Percentiles rank a stretch among this genome's conserved stretches.
phyloP scores from a whole-genome alignment of 1,140 invertebrate species.

The Micrasema minimum region DNA sequence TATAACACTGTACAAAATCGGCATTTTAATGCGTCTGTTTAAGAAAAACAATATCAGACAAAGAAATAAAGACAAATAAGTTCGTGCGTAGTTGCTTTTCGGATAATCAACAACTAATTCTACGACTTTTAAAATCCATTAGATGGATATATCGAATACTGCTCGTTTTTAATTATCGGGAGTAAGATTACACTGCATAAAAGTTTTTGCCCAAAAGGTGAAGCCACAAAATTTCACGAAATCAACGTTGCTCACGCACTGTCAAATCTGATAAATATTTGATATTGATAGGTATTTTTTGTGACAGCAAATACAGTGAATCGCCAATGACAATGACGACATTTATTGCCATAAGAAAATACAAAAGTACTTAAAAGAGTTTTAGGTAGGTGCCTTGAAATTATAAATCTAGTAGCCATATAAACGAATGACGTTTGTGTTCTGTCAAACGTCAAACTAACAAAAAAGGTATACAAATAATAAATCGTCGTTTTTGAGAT shows the following conservation, averaged over 20 bases:
- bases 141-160: no score
- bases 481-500: not conserved
- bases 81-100: conserved; percentile 9
- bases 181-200: no score
- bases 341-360: not conserved
- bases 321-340: not conserved
- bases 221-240: conserved; percentile 32
- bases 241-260: not conserved
- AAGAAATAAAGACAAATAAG: conserved; percentile 32
- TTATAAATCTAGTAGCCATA: not conserved
- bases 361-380: not conserved
- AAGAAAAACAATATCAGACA: conserved; percentile 33
- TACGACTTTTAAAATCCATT: not conserved
- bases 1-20: conserved; percentile 89
- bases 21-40: conserved; percentile 71
- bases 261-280: conserved; percentile 38
- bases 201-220: not conserved
- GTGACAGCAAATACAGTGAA: conserved; percentile 12
- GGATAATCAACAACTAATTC: conserved; percentile 19
- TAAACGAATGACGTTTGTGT: conserved; percentile 12
- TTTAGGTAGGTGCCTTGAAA: no score
- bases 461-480: conserved; percentile 27
- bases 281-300: no score
- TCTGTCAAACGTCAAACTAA: conserved; percentile 31
- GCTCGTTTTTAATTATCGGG: no score